Percentiles rank a stretch among this genome's conserved stretches.
Conservation (phyloP, 1,140 invertebrate genomes). For the Camponotus pennsylvanicus region DNA sequence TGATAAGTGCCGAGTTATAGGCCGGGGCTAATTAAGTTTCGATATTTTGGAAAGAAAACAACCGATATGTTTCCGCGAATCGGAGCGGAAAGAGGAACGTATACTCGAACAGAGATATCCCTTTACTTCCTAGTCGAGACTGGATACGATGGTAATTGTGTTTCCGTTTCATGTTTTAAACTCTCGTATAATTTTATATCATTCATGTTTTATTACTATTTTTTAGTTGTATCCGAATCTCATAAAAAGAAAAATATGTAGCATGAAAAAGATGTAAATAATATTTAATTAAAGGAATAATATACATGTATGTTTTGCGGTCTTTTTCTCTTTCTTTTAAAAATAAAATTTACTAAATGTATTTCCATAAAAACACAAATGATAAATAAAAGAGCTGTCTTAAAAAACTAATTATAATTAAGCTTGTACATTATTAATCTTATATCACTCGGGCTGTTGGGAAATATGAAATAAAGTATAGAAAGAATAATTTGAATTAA, state of each 20-base stretch:
- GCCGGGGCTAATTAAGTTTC: slow-evolving; percentile 29
- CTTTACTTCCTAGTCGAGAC: background rate
- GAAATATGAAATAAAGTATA: background rate
- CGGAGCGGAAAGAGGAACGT: slow-evolving; percentile 38
- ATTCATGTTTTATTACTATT: background rate
- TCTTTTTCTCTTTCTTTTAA: background rate
- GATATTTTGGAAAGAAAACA: slow-evolving; percentile 4
- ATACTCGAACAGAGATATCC: background rate
- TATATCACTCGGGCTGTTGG: no score
- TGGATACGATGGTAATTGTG: slow-evolving; percentile 10
- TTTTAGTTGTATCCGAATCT: background rate
- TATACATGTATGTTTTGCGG: background rate
- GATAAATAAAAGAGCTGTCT: background rate
- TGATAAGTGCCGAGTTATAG: background rate
- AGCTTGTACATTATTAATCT: background rate
- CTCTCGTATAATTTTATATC: slow-evolving; percentile 1
- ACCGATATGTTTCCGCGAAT: background rate
- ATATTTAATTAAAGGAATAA: background rate
- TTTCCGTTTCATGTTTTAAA: background rate
- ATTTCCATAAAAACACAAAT: background rate
- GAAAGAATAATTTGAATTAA: background rate
- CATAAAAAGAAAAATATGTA: background rate
- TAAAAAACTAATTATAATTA: background rate
- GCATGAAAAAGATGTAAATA: background rate
- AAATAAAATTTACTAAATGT: background rate